These are phyloP conservation scores for Chrysopilus asiliformis DNA, from an alignment of 2,888 invertebrate genomes.

Conservation along the genomic window DNA sequence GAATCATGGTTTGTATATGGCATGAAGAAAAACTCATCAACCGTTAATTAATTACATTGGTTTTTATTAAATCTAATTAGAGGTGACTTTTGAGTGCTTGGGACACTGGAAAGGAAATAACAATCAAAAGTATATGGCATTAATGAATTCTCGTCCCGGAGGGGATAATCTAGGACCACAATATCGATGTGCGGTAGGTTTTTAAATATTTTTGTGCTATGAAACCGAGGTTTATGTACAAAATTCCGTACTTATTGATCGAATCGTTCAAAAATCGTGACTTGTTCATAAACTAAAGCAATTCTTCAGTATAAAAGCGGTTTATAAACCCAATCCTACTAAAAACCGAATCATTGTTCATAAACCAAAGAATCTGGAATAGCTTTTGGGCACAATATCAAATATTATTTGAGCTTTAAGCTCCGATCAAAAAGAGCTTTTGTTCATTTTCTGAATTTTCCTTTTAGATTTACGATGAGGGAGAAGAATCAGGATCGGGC, in stretches of 20 bases:
- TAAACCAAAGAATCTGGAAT: too few relatives aligned
- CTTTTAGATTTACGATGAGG: slow-evolving; percentile 35
- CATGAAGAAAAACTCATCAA: background rate
- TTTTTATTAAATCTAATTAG: slow-evolving; percentile 25
- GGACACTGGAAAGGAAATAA: slow-evolving; percentile 47
- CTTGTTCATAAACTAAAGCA: too few relatives aligned
- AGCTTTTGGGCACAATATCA: too few relatives aligned
- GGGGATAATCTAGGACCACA: slow-evolving; percentile 36
- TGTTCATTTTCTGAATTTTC: background rate
- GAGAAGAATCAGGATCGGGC: slow-evolving; percentile 37
- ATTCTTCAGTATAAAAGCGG: too few relatives aligned
- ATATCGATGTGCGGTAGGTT: slow-evolving; percentile 47
- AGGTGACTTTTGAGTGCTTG: slow-evolving; percentile 46
- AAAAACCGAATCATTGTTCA: too few relatives aligned
- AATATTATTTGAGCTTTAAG: too few relatives aligned
- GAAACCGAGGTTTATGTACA: too few relatives aligned
- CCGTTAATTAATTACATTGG: too few relatives aligned
- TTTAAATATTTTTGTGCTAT: slow-evolving; percentile 1
- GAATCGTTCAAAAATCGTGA: too few relatives aligned
- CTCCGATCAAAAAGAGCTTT: too few relatives aligned
- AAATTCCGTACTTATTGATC: too few relatives aligned
- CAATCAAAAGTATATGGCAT: slow-evolving; percentile 43
- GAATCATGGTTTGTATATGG: slow-evolving; percentile 38
- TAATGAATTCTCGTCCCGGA: slow-evolving; percentile 37
- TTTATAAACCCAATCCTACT: too few relatives aligned